Evolutionary conservation across 2,888 invertebrate species (phyloP).

Genomic region (Cephus pygmeus): DNA sequence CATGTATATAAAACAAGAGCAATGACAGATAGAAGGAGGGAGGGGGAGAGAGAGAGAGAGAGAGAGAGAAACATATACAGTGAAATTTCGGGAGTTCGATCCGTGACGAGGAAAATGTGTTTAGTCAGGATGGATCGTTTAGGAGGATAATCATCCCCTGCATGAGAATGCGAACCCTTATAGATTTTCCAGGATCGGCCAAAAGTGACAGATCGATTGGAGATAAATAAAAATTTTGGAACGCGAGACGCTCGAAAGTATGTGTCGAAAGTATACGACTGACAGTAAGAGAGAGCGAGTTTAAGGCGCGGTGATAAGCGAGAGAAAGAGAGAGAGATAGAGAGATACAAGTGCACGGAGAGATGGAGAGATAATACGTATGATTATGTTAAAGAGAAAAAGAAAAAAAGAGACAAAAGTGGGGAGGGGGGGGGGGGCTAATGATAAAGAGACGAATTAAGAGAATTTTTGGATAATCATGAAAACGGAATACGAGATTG

Average conservation of each 20-base stretch:
- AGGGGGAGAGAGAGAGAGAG: background rate
- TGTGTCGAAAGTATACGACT: too few species aligned
- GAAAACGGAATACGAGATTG: background rate
- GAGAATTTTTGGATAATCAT: background rate
- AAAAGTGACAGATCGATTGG: background rate
- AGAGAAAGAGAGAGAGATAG: background rate
- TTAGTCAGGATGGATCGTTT: background rate
- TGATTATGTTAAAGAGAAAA: background rate
- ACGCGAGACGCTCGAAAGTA: background rate
- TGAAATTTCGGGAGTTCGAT: background rate
- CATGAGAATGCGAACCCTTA: background rate
- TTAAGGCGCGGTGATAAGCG: background rate
- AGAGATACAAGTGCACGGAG: constrained; percentile 42
- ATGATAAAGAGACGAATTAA: background rate
- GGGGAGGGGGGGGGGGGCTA: background rate
- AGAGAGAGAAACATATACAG: background rate
- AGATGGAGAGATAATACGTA: background rate
- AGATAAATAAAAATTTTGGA: background rate
- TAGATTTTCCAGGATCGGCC: background rate
- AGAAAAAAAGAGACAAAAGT: constrained; percentile 59
- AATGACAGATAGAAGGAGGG: constrained; percentile 4
- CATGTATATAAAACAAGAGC: constrained; percentile 16
- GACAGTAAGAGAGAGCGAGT: background rate
- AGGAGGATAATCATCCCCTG: background rate
- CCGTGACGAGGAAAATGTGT: background rate